phyloP scores from a whole-genome alignment of 1,140 invertebrate species.

The Argopecten irradians region DNA sequence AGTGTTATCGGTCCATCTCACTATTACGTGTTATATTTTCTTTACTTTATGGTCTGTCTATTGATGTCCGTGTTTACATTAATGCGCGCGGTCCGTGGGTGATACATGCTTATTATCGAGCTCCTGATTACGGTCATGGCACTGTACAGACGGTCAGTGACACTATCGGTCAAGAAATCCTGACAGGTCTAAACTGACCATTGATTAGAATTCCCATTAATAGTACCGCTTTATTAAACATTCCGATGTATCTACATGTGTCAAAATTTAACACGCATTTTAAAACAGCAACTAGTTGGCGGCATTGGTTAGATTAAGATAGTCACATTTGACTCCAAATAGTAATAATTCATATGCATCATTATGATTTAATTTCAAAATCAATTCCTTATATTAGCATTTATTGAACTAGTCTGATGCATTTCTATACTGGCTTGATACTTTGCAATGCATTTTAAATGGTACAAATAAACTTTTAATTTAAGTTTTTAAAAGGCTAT shows the following conservation, averaged over 20 bases:
- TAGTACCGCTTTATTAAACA: background rate
- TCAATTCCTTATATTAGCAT: too few relatives aligned
- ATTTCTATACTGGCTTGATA: too few relatives aligned
- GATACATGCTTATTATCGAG: background rate
- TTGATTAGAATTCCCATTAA: background rate
- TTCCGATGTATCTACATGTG: background rate
- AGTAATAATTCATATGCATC: too few relatives aligned
- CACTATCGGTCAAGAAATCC: background rate
- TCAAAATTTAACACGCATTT: background rate
- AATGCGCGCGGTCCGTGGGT: background rate
- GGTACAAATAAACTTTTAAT: too few relatives aligned
- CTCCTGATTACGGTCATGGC: background rate
- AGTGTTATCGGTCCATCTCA: background rate
- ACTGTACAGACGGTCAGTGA: background rate
- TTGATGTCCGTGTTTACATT: background rate
- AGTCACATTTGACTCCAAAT: too few relatives aligned
- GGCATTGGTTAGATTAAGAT: too few relatives aligned
- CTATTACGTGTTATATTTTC: background rate
- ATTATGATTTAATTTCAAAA: too few relatives aligned
- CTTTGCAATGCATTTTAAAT: too few relatives aligned
- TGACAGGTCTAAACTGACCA: background rate
- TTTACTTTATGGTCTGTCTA: background rate
- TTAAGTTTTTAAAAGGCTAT: too few relatives aligned
- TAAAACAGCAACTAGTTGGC: too few relatives aligned
- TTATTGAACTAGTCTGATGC: too few relatives aligned